Base-by-base conservation (phyloP, 2,113 vertebrate species). In the Solea senegalensis region DNA sequence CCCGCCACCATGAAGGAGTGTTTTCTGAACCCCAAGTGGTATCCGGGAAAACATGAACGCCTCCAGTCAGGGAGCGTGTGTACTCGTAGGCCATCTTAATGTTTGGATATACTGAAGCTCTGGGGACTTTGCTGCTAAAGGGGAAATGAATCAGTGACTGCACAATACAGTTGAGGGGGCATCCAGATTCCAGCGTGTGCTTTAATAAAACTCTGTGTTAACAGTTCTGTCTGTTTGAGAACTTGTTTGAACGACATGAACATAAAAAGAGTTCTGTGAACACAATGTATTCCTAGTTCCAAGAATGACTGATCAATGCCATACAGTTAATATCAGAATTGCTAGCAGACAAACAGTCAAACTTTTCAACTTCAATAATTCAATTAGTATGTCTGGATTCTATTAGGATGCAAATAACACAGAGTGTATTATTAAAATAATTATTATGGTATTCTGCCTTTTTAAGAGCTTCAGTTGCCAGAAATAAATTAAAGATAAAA, bases 1-100 rank as follows among this genome's bases (percentile, higher is more conserved):
- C 89, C 84, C 87, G 60, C 90, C 92, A 92, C 90, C 90, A 90
- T 89, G 91, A 92, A 92, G 90, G 87, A 90, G 87, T 91, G 88
- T 90, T 93, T 90, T 92, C 81, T 82, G 85, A 90, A 90, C 88
- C 89, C 89, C 87, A 82, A 91, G 91, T 89, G 90, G 91, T 89
- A 91, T 91, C 92, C 89, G 87, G 90, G 69, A 93, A 92, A 92
- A 92, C 88, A 91, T 76, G 84, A 86, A 46, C 12, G 78, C 86
- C 83, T 88, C 81, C 84, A 85, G 88, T 74, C 74, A 77, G 73
- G 85, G 76, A 90, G 85, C 81, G 43, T 75, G 85, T 90, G 82
- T 77, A 83, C 78, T 85, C 82, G 82, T 80, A 86, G 78, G 88
- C 85, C 88, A 73, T 86, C 78, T 74, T 87, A 88, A 88, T 90